Conservation (phyloP, 2,888 invertebrate species). For the Dasysyrphus albostriatus region DNA sequence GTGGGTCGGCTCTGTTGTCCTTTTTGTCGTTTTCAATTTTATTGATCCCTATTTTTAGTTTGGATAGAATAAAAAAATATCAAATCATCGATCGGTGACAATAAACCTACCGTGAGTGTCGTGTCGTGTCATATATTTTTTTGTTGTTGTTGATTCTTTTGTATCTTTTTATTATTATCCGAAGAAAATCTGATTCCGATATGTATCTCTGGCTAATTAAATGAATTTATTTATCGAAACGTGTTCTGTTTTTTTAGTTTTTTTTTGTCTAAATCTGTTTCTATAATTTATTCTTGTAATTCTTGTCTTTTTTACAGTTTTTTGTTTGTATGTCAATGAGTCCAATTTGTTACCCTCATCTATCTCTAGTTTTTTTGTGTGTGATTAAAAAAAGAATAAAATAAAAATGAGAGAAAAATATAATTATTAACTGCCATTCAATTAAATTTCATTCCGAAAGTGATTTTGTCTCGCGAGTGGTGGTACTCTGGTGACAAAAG, state of each 20-base stretch:
- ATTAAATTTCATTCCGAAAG: conserved; percentile 45
- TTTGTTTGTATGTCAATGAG: conserved; percentile 27
- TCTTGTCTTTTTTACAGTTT: conserved; percentile 34
- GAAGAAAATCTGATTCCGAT: conserved; percentile 61
- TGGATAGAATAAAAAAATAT: conserved; percentile 21
- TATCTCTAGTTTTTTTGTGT: conserved; percentile 31
- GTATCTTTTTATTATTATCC: conserved; percentile 1
- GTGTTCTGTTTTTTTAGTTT: conserved; percentile 7
- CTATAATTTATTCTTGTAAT: conserved; percentile 29
- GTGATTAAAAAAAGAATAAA: conserved; percentile 1
- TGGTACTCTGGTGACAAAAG: conserved; percentile 18
- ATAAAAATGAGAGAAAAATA: conserved; percentile 12
- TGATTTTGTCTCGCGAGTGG: conserved; percentile 2
- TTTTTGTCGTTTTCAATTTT: conserved; percentile 2
- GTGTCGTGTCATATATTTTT: background rate
- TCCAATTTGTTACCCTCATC: conserved; percentile 30
- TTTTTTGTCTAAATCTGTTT: conserved; percentile 14
- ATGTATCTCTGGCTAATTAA: conserved; percentile 53
- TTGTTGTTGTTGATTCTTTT: conserved; percentile 17
- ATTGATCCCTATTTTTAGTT: conserved; percentile 30
- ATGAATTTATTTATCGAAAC: conserved; percentile 67
- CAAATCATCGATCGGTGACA: conserved; percentile 19
- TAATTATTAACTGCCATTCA: conserved; percentile 28
- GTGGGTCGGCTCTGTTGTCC: conserved; percentile 20
- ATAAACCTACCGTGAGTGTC: conserved; percentile 13